These are phyloP conservation scores for Amphipyra berbera DNA, from an alignment of 2,888 invertebrate genomes.

Conservation along the genomic window DNA sequence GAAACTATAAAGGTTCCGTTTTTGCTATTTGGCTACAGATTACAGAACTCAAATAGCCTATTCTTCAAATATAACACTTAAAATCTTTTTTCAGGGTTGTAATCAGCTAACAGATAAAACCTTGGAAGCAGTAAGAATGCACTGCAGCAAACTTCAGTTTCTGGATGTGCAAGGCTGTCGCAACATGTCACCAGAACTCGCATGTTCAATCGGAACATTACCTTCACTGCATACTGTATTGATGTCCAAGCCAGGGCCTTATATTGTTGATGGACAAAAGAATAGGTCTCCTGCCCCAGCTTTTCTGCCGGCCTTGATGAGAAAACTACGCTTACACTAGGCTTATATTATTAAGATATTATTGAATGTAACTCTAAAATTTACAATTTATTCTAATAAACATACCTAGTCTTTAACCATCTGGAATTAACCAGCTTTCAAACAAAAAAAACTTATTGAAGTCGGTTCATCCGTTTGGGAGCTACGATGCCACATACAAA, in stretches of 20 bases:
- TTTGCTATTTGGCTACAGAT: too few relatives aligned
- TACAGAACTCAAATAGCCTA: too few relatives aligned
- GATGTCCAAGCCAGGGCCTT: conserved; percentile 85
- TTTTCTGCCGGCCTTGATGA: conserved; percentile 81
- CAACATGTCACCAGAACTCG: conserved; percentile 84
- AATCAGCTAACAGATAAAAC: conserved; percentile 90
- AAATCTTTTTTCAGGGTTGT: conserved; percentile 86
- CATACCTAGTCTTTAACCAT: too few relatives aligned
- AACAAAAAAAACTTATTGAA: too few relatives aligned
- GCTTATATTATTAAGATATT: background rate
- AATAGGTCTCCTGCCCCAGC: conserved; percentile 78
- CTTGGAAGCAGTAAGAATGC: conserved; percentile 83
- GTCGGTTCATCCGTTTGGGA: too few relatives aligned
- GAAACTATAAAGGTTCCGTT: too few relatives aligned
- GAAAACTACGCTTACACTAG: conserved; percentile 80
- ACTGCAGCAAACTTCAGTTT: conserved; percentile 88
- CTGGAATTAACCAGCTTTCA: too few relatives aligned
- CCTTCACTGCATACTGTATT: conserved; percentile 84
- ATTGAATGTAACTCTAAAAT: too few relatives aligned
- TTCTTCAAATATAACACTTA: too few relatives aligned
- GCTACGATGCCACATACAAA: too few relatives aligned
- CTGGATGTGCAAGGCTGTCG: conserved; percentile 90
- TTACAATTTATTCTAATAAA: too few relatives aligned
- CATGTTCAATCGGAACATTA: conserved; percentile 77
- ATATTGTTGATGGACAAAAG: conserved; percentile 80